phyloP scores from a whole-genome alignment of 2,888 invertebrate species.

The Euzophera pinguis region DNA sequence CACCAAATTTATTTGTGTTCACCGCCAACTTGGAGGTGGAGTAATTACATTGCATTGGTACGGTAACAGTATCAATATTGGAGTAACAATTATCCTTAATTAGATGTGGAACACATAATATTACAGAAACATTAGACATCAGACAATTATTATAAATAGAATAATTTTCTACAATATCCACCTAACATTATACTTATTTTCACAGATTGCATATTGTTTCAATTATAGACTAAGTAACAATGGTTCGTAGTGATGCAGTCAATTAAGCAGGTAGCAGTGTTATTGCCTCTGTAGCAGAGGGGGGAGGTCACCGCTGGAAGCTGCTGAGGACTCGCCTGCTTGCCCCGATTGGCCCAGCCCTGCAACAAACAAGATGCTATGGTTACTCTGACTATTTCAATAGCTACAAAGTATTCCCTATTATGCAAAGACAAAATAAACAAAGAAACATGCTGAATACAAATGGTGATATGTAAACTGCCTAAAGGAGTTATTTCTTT shows the following conservation, averaged over 20 bases:
- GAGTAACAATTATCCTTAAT: conserved; percentile 80
- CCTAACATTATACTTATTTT: conserved; percentile 80
- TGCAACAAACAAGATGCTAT: conserved; percentile 42
- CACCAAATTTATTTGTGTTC: conserved; percentile 80
- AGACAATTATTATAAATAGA: conserved; percentile 81
- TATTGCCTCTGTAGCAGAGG: conserved; percentile 75
- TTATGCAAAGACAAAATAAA: no score
- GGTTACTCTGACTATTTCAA: no score
- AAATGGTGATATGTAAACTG: no score
- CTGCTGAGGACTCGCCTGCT: conserved; percentile 79
- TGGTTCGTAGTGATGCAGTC: conserved; percentile 80
- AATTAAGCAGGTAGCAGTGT: conserved; percentile 83
- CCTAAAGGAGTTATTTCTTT: no score
- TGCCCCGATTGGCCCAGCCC: conserved; percentile 85
- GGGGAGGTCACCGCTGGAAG: conserved; percentile 79
- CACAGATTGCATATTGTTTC: conserved; percentile 86
- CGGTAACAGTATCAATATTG: conserved; percentile 80
- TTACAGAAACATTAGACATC: conserved; percentile 80
- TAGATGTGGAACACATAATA: conserved; percentile 83
- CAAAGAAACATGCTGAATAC: no score
- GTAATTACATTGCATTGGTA: conserved; percentile 81
- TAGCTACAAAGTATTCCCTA: no score
- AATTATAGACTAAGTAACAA: conserved; percentile 82
- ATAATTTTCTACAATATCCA: conserved; percentile 80
- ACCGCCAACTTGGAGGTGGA: conserved; percentile 82